Base-by-base conservation (phyloP, 2,888 invertebrate species). In the Netelia inedita region DNA sequence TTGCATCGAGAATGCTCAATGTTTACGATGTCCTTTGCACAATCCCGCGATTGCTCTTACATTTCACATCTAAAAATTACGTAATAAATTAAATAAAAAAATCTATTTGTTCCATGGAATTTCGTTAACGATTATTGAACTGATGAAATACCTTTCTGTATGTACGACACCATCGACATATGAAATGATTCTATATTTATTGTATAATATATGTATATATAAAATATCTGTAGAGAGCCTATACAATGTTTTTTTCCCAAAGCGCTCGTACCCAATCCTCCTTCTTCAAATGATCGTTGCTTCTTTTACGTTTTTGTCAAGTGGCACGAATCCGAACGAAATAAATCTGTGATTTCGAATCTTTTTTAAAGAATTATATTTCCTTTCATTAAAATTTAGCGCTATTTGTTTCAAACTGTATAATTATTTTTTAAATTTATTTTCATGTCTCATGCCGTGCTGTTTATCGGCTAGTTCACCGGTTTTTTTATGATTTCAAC, bases 151-250 rank as follows among this genome's bases (percentile, higher is more conserved):
- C 72, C 59, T 83, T 71, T 35, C 66, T 88, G 82, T 87, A 87
- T 85, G 87, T 87, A 85, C 63, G 82, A 83, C 79, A 72, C 35
- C 41, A 73, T 59, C 8, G 55, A 68, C n/a, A 59, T 85, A 81
- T 80, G 16, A 83, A 87, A 87, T 88, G 84, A 87, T 86, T 88
- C 88, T 89, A 90, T 89, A 90, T 89, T 89, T 89, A 90, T 89
- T 88, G 88, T 88, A 88, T 81, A 85, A 74, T 86, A 89, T 88
- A 89, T 88, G 80, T 88, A 87, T 90, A 89, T 88, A 90, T 88
- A 89, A 89, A 89, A 86, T 87, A 88, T 83, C 85, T 86, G 82
- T 87, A 84, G 84, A 35, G 10, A 79, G 46, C 61, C 14, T 68
- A 59, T 19, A 53, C n/a, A 10, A 46, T 74, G 66, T 1, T 73